Base-by-base conservation (phyloP, 2,888 invertebrate species). In the Drepanosiphum platanoidis region DNA sequence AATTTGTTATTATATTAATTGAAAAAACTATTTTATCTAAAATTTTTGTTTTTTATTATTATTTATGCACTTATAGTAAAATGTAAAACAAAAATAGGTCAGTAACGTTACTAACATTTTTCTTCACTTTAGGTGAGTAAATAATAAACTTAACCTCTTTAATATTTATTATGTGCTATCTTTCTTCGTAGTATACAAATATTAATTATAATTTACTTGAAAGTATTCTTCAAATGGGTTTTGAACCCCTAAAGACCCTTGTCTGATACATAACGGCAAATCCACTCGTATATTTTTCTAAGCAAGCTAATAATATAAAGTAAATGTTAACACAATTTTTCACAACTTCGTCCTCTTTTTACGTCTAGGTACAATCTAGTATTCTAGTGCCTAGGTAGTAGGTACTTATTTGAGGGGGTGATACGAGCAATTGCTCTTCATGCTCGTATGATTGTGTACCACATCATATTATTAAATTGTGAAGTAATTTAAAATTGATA, bases 121-220 rank as follows among this genome's bases (percentile, higher is more conserved):
- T 34, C 3, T 75, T 36, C 3, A 2, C n/a, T n/a, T n/a, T n/a
- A n/a, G n/a, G n/a, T 42, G n/a, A 61, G 27, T 61, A 18, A 36
- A 36, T 61, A 27, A 18, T 27, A 0, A 18, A 52, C 4, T 34
- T 77, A 34, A n/a, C 36, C 11, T 3, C 27, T 18, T 61, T 27
- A 36, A 32, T 32, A 74, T 39, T 77, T 61, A 77, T 77, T 77
- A 77, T 18, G 61, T 77, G 77, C 39, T 61, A 61, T 77, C 61
- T 77, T 77, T 77, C 77, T 77, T 61, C 77, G 9, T 61, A 18
- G 36, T 77, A 9, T 36, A 27, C 36, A 77, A 61, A 36, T 61
- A 77, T 36, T 77, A 27, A 61, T 77, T 61, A 61, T 77, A 77
- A 39, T 77, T 77, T 61, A 61, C 18, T 36, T 61, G 27, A 77